These are phyloP conservation scores for Galaxias olidus DNA, from an alignment of 2,797 vertebrate genomes.

Conservation along the genomic window DNA sequence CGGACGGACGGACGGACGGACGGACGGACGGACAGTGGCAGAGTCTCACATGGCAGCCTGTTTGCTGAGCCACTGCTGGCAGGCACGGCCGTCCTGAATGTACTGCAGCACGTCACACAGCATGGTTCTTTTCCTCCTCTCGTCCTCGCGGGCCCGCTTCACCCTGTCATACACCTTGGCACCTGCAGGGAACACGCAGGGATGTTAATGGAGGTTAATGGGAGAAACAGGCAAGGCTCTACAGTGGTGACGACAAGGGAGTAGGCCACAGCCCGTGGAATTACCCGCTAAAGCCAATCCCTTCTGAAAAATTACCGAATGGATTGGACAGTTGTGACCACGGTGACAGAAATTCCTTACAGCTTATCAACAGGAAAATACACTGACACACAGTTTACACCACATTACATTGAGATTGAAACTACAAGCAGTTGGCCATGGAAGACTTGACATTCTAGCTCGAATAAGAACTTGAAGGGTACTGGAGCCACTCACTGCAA, in stretches of 20 bases:
- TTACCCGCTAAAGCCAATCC: too few relatives aligned
- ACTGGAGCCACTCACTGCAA: conserved; percentile 85
- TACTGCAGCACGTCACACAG: conserved; percentile 94
- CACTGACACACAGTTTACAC: too few relatives aligned
- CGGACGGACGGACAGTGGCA: conserved; percentile 22
- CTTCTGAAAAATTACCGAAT: too few relatives aligned
- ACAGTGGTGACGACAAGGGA: too few relatives aligned
- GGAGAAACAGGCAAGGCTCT: not conserved
- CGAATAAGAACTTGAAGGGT: conserved; percentile 3
- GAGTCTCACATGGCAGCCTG: conserved; percentile 91
- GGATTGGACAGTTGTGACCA: too few relatives aligned
- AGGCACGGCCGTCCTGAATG: conserved; percentile 92
- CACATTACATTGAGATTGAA: too few relatives aligned
- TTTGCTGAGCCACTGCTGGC: conserved; percentile 98
- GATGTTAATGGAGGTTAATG: not conserved
- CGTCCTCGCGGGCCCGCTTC: conserved; percentile 88
- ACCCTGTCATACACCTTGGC: conserved; percentile 90
- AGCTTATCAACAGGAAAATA: too few relatives aligned
- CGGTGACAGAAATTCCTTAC: too few relatives aligned
- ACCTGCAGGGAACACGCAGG: conserved; percentile 67
- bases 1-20: conserved; percentile 1
- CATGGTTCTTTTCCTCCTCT: conserved; percentile 92
- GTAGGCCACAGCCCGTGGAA: too few relatives aligned
- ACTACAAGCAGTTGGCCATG: too few relatives aligned
- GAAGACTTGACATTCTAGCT: too few relatives aligned